A percentile compares a stretch with the other conserved stretches of the same genome.
phyloP scores from a whole-genome alignment of 2,888 invertebrate species.

The Dichetophora obliterata region DNA sequence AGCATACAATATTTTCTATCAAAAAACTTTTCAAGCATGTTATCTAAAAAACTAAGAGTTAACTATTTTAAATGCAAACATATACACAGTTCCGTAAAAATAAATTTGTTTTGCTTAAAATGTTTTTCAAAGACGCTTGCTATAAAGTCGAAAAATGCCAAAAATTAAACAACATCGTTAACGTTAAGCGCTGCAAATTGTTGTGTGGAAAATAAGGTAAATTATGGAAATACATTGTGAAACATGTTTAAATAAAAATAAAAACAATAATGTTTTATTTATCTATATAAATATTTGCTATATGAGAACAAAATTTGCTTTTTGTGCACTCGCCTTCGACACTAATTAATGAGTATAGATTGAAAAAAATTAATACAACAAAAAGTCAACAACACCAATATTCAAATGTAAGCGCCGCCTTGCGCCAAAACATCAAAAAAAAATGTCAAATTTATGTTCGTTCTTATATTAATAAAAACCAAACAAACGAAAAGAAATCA shows the following conservation, averaged over 20 bases:
- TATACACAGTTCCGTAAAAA: neutral
- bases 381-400: conserved; percentile 44
- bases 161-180: conserved; percentile 45
- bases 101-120: conserved; percentile 12
- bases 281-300: conserved; percentile 41
- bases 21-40: neutral
- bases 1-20: neutral
- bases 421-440: conserved; percentile 51
- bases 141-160: conserved; percentile 12
- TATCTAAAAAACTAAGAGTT: conserved; percentile 42
- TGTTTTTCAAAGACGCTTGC: neutral
- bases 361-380: conserved; percentile 40
- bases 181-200: conserved; percentile 61
- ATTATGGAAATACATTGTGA: conserved; percentile 70
- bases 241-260: conserved; percentile 63
- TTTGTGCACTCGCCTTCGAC: conserved; percentile 37
- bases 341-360: conserved; percentile 6
- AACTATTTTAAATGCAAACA: neutral
- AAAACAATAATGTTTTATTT: conserved; percentile 4
- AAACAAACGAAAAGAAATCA: conserved; percentile 15
- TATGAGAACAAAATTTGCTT: conserved; percentile 43
- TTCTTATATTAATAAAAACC: conserved; percentile 44
- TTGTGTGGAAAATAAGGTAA: conserved; percentile 71
- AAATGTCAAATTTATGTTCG: conserved; percentile 40
- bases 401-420: conserved; percentile 60